phyloP scores from a whole-genome alignment of 1,140 invertebrate genomes.

The Ips typographus region DNA sequence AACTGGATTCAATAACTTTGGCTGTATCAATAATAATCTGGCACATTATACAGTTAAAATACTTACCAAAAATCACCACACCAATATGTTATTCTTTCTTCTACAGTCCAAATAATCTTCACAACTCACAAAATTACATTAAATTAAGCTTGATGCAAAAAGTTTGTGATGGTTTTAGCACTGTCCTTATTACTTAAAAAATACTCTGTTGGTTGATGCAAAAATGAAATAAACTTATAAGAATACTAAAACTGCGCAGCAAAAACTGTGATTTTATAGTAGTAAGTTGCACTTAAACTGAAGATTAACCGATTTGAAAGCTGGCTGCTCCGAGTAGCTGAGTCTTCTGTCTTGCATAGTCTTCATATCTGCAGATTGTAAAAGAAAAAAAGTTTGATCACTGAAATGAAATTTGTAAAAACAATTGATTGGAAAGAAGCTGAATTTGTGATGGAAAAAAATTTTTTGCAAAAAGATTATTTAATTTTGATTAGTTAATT shows the following conservation, averaged over 20 bases:
- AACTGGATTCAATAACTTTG: too few species aligned
- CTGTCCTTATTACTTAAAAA: background rate
- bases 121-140: too few species aligned
- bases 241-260: background rate
- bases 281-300: constrained; percentile 49
- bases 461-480: constrained; percentile 8
- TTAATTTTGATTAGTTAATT: constrained; percentile 37
- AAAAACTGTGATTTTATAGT: constrained; percentile 34
- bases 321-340: constrained; percentile 38
- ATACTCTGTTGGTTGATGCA: background rate
- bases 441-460: constrained; percentile 21
- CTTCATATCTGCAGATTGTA: constrained; percentile 48
- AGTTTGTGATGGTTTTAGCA: too few species aligned
- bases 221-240: background rate
- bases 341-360: constrained; percentile 49
- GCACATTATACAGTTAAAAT: too few species aligned
- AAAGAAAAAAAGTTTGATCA: constrained; percentile 44
- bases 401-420: constrained; percentile 21
- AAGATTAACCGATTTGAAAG: constrained; percentile 49
- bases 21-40: too few species aligned
- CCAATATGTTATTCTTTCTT: too few species aligned
- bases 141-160: too few species aligned
- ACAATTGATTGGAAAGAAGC: constrained; percentile 14
- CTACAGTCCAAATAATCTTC: too few species aligned
- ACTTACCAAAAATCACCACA: too few species aligned